Conservation (phyloP, 2,113 vertebrate species). For the Mixornis gularis region DNA sequence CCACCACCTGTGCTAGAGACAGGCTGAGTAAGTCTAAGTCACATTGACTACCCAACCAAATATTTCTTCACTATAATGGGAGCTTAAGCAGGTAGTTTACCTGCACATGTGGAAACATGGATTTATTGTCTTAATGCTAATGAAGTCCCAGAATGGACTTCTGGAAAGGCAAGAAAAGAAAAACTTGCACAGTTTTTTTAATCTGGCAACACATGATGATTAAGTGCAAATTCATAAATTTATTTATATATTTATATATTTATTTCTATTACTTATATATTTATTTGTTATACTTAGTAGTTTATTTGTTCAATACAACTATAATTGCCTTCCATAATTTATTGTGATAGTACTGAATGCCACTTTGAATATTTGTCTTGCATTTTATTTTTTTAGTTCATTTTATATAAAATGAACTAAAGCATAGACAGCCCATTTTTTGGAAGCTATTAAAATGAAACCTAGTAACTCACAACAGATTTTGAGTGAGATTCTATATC, state of each 20-base stretch:
- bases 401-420: background rate
- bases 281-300: too few relatives aligned
- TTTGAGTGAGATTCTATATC: background rate
- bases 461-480: background rate
- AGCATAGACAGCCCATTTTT: background rate
- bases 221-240: background rate
- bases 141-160: background rate
- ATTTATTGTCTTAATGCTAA: background rate
- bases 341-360: background rate
- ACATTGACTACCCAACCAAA: background rate
- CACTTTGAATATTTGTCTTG: background rate
- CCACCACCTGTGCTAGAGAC: background rate
- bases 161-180: background rate
- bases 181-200: background rate
- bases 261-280: background rate
- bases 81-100: background rate
- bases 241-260: background rate
- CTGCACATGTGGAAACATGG: background rate
- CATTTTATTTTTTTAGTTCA: background rate
- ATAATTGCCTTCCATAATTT: background rate
- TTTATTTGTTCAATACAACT: background rate
- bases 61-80: background rate
- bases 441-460: background rate
- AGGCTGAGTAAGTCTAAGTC: background rate
- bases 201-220: background rate